Base-by-base conservation (phyloP, 2,797 vertebrate genomes). In the Sandelia bainsii region DNA sequence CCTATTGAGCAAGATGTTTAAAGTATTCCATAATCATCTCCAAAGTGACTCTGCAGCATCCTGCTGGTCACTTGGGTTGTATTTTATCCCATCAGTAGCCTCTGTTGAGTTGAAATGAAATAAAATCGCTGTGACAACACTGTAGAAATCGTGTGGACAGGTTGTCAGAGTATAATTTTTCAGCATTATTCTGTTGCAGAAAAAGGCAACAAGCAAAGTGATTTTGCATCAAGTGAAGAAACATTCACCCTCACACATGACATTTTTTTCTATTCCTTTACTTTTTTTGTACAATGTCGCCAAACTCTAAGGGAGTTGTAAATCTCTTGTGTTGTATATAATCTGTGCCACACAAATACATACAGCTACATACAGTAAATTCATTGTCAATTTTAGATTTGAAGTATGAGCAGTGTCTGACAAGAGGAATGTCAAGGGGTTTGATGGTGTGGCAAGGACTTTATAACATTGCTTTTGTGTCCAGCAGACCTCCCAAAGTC, bases 71-170 rank as follows among this genome's bases (percentile, higher is more conserved):
- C 17, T 25, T 44, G 48, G 59, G 7, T 40, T 65, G 19, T 11
- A 5, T 8, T 11, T 32, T 8, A 58, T 39, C 8, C 10, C 1
- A 27, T 53, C 23, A 59, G 1, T 1, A 17, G 16, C 52, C 27
- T 68, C 22, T 46, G 2, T 53, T 46, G 16, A 32, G 39, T 53
- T 67, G 12, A 19, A 19, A 25, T 46, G 23, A 45, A 37, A 67
- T 10, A 8, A 37, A 51, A 45, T 10, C 5, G 3, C 37, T 23
- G n/a, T 64, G 12, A 29, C 12, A 16, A 45, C 20, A 20, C 16
- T 52, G 17, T 22, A 6, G 11, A 29, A 16, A 20, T 67, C 22
- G 29, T 13, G 32, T 22, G 6, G 7, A 53, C 42, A 58, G 10
- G 14, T 50, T 10, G 5, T 17, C 12, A 39, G 7, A 56, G 13